Base-by-base conservation (phyloP, 2,888 invertebrate species). In the Blomia tropicalis region DNA sequence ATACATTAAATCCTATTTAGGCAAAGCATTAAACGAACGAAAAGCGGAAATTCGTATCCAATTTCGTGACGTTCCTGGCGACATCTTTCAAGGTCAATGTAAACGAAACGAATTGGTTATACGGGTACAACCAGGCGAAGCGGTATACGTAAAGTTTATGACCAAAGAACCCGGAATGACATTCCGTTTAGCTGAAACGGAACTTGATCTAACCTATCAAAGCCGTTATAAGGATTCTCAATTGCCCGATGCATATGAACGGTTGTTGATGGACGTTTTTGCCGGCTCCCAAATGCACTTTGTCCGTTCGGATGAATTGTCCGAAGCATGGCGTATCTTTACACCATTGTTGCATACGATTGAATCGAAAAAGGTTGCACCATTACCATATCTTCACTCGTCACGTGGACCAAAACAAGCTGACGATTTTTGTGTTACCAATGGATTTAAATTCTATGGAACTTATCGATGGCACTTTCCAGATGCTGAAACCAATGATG, bases 271-370 rank as follows among this genome's bases (percentile, higher is more conserved):
- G 66, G 98, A 98, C 73, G 96, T 98, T 0, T 96, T 98, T 74
- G 87, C 87, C 73, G 98, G 98, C 32, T 91, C 90, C 14, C 95
- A 98, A 78, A 96, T 96, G 86, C 92, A 98, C 77, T 98, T 99
- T 77, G 98, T 98, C 0, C 82, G 98, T 56, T 86, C 87, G 66
- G 98, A 98, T 76, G 98, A 98, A 73, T 76, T 98, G 63, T 83
- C 84, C 54, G 91, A 96, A 74, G 95, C 95, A 3, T 96, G 95
- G 95, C 81, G 93, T 70, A 93, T 99, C 70, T 96, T 98, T 72
- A 96, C 98, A 0, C 80, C 80, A 1, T 76, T 96, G 43, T 77
- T 99, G 43, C 88, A 95, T 72, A 74, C 81, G 71, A 84, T 98
- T 66, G 95, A 98, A 72, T 75, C 76, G 0, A 80, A 85, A 64